These are phyloP conservation scores for Myotis davidii DNA, from an alignment of 2,113 vertebrate genomes.

Conservation along the genomic window DNA sequence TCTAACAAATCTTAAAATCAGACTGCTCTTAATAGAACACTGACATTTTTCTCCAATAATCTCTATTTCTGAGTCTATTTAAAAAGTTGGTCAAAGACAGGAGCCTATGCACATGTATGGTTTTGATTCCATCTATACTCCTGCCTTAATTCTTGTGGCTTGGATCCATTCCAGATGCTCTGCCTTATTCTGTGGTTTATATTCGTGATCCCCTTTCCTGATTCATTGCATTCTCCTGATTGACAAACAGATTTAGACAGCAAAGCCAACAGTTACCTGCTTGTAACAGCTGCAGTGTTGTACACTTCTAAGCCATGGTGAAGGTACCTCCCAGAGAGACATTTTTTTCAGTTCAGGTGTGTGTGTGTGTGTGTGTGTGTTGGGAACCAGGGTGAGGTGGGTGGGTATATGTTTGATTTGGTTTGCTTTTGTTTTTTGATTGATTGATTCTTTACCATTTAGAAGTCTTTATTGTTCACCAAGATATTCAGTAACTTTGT, in stretches of 20 bases:
- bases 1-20: conserved; percentile 83
- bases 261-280: conserved; percentile 92
- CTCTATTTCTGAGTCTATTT: conserved; percentile 83
- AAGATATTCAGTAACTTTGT: conserved; percentile 53
- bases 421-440: conserved; percentile 30
- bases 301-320: conserved; percentile 8
- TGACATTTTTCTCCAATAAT: conserved; percentile 83
- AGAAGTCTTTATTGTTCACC: conserved; percentile 13
- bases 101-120: conserved; percentile 75
- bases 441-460: conserved; percentile 53
- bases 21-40: conserved; percentile 82
- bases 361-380: no score
- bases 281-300: conserved; percentile 83
- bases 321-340: conserved; percentile 25
- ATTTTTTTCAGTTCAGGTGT: conserved; percentile 14
- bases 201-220: conserved; percentile 88
- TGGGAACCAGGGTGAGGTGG: neutral
- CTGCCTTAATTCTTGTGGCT: conserved; percentile 92
- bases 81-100: conserved; percentile 80
- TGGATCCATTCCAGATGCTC: conserved; percentile 90
- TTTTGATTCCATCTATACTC: conserved; percentile 82
- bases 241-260: conserved; percentile 93
- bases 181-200: conserved; percentile 89
- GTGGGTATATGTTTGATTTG: neutral
- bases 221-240: conserved; percentile 87